Conservation (phyloP, 2,797 vertebrate genomes). For the Phataginus tricuspis region DNA sequence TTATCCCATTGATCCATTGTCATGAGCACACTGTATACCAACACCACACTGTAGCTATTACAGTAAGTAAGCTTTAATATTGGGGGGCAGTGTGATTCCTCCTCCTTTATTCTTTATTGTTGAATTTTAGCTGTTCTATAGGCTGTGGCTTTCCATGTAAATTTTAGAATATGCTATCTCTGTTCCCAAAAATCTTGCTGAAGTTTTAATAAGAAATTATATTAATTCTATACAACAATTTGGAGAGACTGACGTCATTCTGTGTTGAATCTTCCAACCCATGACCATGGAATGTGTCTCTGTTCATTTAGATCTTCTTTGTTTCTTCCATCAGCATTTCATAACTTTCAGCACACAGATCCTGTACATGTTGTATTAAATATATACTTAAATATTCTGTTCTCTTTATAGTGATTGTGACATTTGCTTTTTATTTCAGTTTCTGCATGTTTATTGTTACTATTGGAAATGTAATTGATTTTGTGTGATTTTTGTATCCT, state of each 20-base stretch:
- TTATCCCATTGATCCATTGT: background rate
- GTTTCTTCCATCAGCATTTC: background rate
- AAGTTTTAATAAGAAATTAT: background rate
- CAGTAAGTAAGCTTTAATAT: background rate
- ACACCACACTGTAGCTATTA: background rate
- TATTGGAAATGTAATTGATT: background rate
- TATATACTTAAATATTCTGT: background rate
- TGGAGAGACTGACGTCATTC: background rate
- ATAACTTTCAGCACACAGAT: background rate
- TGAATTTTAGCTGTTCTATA: background rate
- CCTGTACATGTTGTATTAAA: background rate
- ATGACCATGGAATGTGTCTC: background rate
- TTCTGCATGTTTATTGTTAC: background rate
- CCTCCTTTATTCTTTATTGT: background rate
- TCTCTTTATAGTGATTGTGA: background rate
- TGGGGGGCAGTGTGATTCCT: background rate
- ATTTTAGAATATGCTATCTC: background rate
- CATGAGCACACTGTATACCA: background rate
- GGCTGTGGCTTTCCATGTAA: background rate
- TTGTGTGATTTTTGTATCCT: background rate
- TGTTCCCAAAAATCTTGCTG: background rate
- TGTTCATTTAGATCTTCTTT: background rate
- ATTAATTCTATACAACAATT: background rate
- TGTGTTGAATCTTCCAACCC: background rate
- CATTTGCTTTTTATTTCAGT: background rate